Conservation (phyloP, 2,113 vertebrate species). For the Nothocercus julius region DNA sequence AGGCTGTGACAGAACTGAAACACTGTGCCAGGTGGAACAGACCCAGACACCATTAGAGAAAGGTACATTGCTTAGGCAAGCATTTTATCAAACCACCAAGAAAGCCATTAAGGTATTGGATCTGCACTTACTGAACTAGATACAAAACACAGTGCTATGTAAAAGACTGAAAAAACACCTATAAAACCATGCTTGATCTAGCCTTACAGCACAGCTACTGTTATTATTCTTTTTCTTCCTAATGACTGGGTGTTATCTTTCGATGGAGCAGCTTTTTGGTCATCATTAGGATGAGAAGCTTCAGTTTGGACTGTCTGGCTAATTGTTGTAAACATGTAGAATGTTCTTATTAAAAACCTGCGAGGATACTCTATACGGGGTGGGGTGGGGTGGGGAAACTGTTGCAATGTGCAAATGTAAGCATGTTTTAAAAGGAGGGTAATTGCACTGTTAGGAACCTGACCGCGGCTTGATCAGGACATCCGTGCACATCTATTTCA, state of each 20-base stretch:
- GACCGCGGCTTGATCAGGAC: slow-evolving; percentile 51
- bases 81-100: slow-evolving; percentile 74
- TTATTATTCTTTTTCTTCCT: slow-evolving; percentile 59
- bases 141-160: slow-evolving; percentile 52
- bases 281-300: slow-evolving; percentile 34
- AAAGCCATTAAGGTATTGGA: slow-evolving; percentile 74
- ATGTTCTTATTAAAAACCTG: slow-evolving; percentile 72
- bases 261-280: slow-evolving; percentile 37
- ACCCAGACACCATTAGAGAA: slow-evolving; percentile 66
- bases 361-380: slow-evolving; percentile 74
- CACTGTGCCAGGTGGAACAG: slow-evolving; percentile 60
- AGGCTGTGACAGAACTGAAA: slow-evolving; percentile 68
- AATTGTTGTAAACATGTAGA: slow-evolving; percentile 73
- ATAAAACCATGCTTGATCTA: slow-evolving; percentile 69
- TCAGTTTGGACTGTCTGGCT: slow-evolving; percentile 48
- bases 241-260: slow-evolving; percentile 54
- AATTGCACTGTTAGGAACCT: slow-evolving; percentile 58
- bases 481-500: slow-evolving; percentile 62
- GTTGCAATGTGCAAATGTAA: slow-evolving; percentile 60
- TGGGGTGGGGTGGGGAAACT: slow-evolving; percentile 56
- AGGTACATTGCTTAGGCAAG: slow-evolving; percentile 75
- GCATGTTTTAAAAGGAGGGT: slow-evolving; percentile 66
- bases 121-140: slow-evolving; percentile 70
- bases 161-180: slow-evolving; percentile 65
- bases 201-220: slow-evolving; percentile 77